Percentiles rank a stretch among this genome's conserved stretches.
These are phyloP conservation scores for Stercorarius parasiticus DNA, from an alignment of 2,113 vertebrate species.

Conservation along the genomic window DNA sequence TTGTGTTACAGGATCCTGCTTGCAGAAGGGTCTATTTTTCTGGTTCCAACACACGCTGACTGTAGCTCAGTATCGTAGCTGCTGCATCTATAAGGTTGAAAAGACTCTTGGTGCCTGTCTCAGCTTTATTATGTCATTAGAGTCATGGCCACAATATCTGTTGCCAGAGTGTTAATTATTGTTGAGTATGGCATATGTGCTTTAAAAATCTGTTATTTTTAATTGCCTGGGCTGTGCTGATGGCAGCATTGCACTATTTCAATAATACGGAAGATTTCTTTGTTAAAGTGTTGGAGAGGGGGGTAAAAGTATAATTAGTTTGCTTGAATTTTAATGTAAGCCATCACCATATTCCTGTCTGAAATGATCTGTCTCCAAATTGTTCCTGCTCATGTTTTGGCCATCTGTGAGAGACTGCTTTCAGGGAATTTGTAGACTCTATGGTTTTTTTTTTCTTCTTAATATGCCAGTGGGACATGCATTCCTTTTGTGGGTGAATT, in stretches of 20 bases:
- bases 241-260: neutral
- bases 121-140: neutral
- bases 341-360: neutral
- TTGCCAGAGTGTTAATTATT: neutral
- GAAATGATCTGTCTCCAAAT: neutral
- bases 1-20: neutral
- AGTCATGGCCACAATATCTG: neutral
- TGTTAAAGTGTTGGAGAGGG: neutral
- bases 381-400: neutral
- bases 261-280: neutral
- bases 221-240: neutral
- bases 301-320: neutral
- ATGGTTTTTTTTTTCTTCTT: neutral
- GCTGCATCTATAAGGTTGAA: neutral
- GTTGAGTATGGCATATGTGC: neutral
- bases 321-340: neutral
- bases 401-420: neutral
- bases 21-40: neutral
- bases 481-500: neutral
- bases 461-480: neutral
- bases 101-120: neutral
- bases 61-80: neutral
- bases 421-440: neutral
- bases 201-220: neutral
- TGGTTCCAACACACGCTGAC: neutral